Conservation (phyloP, 2,113 vertebrate genomes). For the Cricetomys ansorgei region DNA sequence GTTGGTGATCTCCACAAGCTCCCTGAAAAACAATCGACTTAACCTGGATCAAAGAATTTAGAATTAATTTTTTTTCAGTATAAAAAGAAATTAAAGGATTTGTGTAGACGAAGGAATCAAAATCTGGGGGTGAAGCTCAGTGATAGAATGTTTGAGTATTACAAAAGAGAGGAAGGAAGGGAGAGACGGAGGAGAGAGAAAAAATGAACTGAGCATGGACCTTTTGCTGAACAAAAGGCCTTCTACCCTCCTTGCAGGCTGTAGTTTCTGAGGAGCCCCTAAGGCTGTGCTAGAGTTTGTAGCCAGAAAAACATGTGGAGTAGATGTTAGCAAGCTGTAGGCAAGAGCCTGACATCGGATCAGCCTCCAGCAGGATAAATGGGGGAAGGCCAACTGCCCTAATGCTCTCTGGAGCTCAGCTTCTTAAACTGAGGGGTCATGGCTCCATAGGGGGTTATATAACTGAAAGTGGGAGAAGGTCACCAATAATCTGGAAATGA, state of each 20-base stretch:
- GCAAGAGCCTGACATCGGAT: not conserved
- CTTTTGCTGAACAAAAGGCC: not conserved
- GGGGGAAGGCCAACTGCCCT: not conserved
- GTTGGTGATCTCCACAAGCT: not conserved
- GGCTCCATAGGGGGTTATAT: not conserved
- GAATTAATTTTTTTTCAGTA: not conserved
- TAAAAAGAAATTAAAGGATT: not conserved
- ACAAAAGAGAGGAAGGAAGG: not conserved
- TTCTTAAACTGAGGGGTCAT: not conserved
- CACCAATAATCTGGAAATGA: not conserved
- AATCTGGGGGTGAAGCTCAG: not conserved
- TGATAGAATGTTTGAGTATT: not conserved
- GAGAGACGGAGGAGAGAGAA: not conserved
- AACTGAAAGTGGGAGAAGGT: not conserved
- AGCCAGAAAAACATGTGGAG: not conserved
- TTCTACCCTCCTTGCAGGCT: not conserved
- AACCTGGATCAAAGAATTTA: slow-evolving; percentile 8
- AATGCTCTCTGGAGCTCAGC: not conserved
- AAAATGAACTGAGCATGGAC: not conserved
- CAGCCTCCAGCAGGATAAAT: not conserved
- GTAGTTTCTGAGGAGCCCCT: not conserved
- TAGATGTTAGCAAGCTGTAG: not conserved
- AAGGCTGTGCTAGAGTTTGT: not conserved
- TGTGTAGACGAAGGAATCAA: not conserved
- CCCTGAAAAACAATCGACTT: not conserved